Evolutionary conservation across 2,113 vertebrate genomes (phyloP), one percentile per base, ranked within the genome.

Genomic region (Symphodus melops): DNA sequence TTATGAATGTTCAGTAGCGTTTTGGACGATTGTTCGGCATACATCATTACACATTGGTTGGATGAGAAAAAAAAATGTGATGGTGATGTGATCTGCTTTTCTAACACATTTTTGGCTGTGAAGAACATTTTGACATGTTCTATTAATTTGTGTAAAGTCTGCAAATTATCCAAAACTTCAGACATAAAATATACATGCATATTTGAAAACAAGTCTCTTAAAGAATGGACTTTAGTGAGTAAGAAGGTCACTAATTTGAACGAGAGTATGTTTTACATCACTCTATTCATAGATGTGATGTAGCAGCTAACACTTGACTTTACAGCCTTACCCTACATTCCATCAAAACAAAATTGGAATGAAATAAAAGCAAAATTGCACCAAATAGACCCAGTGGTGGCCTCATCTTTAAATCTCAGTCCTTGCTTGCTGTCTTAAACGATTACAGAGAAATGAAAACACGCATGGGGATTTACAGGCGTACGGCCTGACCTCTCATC

Each of bases 381-480:
- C 48, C 49, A 78, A 79, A 68, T 55, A 68, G 64, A 87, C 74
- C 72, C 59, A 64, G 62, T 44, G 74, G 72, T 74, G 48, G 39
- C 49, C 77, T 81, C 83, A 83, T 73, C 77, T 82, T 83, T 77
- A 88, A 91, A 90, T 89, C 88, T 63, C 68, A 71, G 44, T 61
- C 82, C 78, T 71, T 74, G 88, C 84, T 75, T 75, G 77, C 75
- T 72, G 84, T 89, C 88, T 91, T 89, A 90, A 90, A 92, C 69
- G 77, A 91, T 91, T 86, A 85, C 55, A 77, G 72, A 81, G 69
- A 85, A 81, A 86, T 86, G 77, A 91, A 91, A 89, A 86, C 79
- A 86, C 72, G 60, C 73, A 80, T 75, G 51, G 85, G 85, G 87
- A 91, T 92, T 91, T 90, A 84, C 79, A 90, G 88, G 79, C 82